Evolutionary conservation across 2,888 invertebrate genomes (phyloP).

Genomic region (Agonopterix heracliana): DNA sequence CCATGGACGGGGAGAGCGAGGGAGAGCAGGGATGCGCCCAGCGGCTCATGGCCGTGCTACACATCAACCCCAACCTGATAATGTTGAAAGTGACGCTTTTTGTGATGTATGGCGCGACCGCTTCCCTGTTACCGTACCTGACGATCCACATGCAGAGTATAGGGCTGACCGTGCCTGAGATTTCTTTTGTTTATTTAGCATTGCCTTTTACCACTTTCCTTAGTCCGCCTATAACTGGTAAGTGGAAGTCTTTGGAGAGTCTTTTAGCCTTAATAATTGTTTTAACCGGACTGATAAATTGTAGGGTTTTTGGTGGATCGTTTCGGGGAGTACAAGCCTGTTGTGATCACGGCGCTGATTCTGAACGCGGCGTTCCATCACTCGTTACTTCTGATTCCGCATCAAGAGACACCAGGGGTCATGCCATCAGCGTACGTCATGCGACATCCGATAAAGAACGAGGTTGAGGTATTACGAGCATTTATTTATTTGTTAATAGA

Average conservation of each 20-base stretch:
- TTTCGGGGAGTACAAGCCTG: slow-evolving; percentile 89
- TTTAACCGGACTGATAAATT: slow-evolving; percentile 23
- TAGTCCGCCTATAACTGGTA: slow-evolving; percentile 89
- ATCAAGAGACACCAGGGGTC: slow-evolving; percentile 85
- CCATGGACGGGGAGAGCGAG: slow-evolving; percentile 65
- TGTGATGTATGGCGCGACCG: slow-evolving; percentile 90
- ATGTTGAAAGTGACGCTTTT: slow-evolving; percentile 89
- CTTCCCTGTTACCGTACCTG: slow-evolving; percentile 89
- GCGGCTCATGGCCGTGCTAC: slow-evolving; percentile 63
- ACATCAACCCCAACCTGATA: slow-evolving; percentile 85
- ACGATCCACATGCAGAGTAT: slow-evolving; percentile 94
- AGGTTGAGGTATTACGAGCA: slow-evolving; percentile 77
- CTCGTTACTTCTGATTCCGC: slow-evolving; percentile 85
- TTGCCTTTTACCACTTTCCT: slow-evolving; percentile 91
- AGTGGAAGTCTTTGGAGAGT: slow-evolving; percentile 29
- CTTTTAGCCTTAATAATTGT: not conserved
- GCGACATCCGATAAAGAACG: slow-evolving; percentile 82
- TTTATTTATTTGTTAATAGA: slow-evolving; percentile 26
- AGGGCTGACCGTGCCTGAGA: slow-evolving; percentile 90
- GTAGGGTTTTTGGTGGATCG: slow-evolving; percentile 90
- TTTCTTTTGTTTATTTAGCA: slow-evolving; percentile 90
- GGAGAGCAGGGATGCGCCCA: slow-evolving; percentile 55
- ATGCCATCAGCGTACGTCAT: slow-evolving; percentile 86
- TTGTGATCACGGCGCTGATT: slow-evolving; percentile 85
- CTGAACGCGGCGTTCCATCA: slow-evolving; percentile 88